A percentile compares a stretch with the other conserved stretches of the same genome.
Evolutionary conservation across 2,888 invertebrate genomes (phyloP).

Genomic region (Galeruca laticollis): DNA sequence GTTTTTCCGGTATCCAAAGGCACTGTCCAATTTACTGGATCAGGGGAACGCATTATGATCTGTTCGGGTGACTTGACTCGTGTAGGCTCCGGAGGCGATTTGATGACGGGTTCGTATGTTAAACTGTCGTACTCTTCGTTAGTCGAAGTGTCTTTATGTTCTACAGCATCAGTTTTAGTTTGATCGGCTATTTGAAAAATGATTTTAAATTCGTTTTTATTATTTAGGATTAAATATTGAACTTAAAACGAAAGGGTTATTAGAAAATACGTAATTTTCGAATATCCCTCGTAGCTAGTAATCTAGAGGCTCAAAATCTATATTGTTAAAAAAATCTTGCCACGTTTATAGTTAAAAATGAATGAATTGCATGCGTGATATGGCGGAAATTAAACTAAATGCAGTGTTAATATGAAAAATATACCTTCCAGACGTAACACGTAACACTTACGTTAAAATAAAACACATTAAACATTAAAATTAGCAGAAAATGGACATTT

Average conservation of each 20-base stretch:
- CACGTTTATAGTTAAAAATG: neutral
- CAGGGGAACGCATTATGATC: conserved; percentile 91
- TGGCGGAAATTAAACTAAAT: conserved; percentile 1
- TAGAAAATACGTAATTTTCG: neutral
- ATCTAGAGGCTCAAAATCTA: neutral
- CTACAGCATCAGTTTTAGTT: conserved; percentile 60
- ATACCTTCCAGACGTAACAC: conserved; percentile 6
- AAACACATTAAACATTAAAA: neutral
- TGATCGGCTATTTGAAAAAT: conserved; percentile 51
- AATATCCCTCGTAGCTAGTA: neutral
- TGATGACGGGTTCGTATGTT: conserved; percentile 80
- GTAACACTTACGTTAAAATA: neutral
- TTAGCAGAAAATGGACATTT: neutral
- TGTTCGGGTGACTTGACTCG: conserved; percentile 94
- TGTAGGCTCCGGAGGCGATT: conserved; percentile 93
- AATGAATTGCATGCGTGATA: conserved; percentile 1
- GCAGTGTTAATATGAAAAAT: conserved; percentile 10
- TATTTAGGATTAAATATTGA: neutral
- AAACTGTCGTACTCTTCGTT: conserved; percentile 64
- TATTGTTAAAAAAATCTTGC: neutral
- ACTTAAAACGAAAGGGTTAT: neutral
- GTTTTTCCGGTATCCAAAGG: conserved; percentile 94
- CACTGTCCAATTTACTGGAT: conserved; percentile 96
- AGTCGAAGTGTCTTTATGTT: conserved; percentile 65
- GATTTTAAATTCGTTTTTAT: conserved; percentile 1